Evolutionary conservation across 1,140 invertebrate genomes (phyloP).

Genomic region (Anastatus disparis): DNA sequence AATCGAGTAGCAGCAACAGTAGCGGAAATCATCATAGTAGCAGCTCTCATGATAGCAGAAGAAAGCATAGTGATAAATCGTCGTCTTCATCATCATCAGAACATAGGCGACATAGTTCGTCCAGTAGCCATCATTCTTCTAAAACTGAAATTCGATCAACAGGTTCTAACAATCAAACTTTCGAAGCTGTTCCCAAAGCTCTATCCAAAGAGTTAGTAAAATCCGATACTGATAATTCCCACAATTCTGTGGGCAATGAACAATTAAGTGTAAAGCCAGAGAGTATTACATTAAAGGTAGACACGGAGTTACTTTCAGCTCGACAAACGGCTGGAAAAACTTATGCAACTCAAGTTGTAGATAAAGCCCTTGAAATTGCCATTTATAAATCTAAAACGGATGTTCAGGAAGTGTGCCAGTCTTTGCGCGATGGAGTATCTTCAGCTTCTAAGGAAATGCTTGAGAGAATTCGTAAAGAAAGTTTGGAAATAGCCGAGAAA

Average conservation of each 20-base stretch:
- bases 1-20: constrained; percentile 28
- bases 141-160: constrained; percentile 16
- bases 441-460: constrained; percentile 60
- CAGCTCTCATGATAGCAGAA: background rate
- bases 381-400: constrained; percentile 66
- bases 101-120: constrained; percentile 24
- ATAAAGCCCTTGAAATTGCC: constrained; percentile 63
- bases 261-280: constrained; percentile 21
- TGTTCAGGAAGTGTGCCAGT: constrained; percentile 63
- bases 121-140: constrained; percentile 10
- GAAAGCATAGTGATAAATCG: constrained; percentile 29
- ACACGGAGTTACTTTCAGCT: constrained; percentile 39
- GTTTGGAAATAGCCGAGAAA: constrained; percentile 55
- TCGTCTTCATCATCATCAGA: constrained; percentile 10
- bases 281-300: constrained; percentile 31
- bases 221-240: background rate
- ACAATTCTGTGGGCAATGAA: background rate
- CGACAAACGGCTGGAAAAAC: constrained; percentile 54
- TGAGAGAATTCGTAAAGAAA: constrained; percentile 59
- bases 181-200: constrained; percentile 17
- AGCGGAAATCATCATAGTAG: background rate
- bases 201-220: constrained; percentile 7
- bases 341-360: constrained; percentile 63
- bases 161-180: constrained; percentile 10
- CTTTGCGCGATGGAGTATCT: constrained; percentile 56